phyloP scores from a whole-genome alignment of 92 coral and sea anemone genomes.

The Epizoanthus ramosus region DNA sequence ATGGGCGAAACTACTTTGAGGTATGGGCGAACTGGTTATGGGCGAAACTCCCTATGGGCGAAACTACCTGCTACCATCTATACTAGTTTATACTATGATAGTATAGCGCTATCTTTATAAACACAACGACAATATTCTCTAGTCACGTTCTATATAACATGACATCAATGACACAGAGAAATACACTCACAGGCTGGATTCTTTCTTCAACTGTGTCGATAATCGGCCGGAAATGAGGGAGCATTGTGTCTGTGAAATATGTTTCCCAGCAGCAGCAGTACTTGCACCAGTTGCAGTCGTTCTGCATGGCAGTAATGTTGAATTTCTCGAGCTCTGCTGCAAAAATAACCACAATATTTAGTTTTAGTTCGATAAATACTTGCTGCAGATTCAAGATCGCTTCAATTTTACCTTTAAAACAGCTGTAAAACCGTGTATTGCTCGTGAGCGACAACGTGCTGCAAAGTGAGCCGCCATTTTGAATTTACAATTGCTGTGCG shows the following conservation, averaged over 20 bases:
- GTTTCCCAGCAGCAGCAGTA: not conserved
- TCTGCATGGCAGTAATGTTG: not conserved
- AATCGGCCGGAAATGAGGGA: constrained; percentile 7
- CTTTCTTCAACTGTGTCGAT: constrained; percentile 12
- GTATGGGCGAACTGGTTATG: too few relatives aligned
- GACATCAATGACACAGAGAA: not conserved
- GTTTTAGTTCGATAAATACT: not conserved
- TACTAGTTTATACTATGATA: too few relatives aligned
- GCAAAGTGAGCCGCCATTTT: constrained; percentile 71
- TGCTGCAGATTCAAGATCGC: not conserved
- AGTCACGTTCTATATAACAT: not conserved
- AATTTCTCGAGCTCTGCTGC: constrained; percentile 31
- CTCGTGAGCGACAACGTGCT: constrained; percentile 64
- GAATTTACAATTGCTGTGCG: constrained; percentile 5
- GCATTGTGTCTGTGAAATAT: not conserved
- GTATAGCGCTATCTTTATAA: too few relatives aligned
- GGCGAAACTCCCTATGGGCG: too few relatives aligned
- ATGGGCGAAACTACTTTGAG: too few relatives aligned
- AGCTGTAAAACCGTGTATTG: constrained; percentile 20
- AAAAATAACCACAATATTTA: not conserved
- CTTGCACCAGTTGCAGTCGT: not conserved
- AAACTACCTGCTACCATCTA: too few relatives aligned
- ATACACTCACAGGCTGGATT: constrained; percentile 25
- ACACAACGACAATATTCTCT: too few relatives aligned
- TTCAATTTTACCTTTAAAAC: constrained; percentile 10